phyloP scores from a whole-genome alignment of 2,888 invertebrate genomes.

The Epirrhoe alternata region DNA sequence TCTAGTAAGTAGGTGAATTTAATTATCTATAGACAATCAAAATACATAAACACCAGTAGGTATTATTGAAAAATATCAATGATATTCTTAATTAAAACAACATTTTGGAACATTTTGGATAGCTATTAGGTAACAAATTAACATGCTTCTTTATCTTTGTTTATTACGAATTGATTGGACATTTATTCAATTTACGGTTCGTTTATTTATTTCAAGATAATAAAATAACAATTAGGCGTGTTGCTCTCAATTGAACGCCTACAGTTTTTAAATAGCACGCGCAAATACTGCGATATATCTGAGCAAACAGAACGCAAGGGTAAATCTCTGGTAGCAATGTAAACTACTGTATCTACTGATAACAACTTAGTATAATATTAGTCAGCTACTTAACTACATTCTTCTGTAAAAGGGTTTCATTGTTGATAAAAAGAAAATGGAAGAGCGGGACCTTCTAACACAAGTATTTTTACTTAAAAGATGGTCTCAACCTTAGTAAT shows the following conservation, averaged over 20 bases:
- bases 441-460: too few relatives aligned
- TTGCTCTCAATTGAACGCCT: slow-evolving; percentile 30
- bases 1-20: too few relatives aligned
- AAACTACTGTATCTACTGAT: slow-evolving; percentile 17
- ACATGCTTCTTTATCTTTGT: not conserved
- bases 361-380: slow-evolving; percentile 4
- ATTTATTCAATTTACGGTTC: not conserved
- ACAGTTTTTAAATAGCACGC: slow-evolving; percentile 20
- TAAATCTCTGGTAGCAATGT: slow-evolving; percentile 18
- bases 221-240: slow-evolving; percentile 9
- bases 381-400: not conserved
- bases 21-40: too few relatives aligned
- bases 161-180: not conserved
- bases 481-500: too few relatives aligned
- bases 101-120: too few relatives aligned
- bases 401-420: too few relatives aligned
- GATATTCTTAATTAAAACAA: too few relatives aligned
- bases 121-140: not conserved
- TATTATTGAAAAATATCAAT: too few relatives aligned
- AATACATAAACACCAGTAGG: too few relatives aligned
- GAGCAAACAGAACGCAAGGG: slow-evolving; percentile 9
- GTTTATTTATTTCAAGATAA: slow-evolving; percentile 5
- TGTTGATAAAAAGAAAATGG: too few relatives aligned
- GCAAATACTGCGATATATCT: slow-evolving; percentile 10
- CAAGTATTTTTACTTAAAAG: too few relatives aligned